Evolutionary conservation across 2,797 vertebrate species (phyloP).

Genomic region (Chromobotia macracanthus): DNA sequence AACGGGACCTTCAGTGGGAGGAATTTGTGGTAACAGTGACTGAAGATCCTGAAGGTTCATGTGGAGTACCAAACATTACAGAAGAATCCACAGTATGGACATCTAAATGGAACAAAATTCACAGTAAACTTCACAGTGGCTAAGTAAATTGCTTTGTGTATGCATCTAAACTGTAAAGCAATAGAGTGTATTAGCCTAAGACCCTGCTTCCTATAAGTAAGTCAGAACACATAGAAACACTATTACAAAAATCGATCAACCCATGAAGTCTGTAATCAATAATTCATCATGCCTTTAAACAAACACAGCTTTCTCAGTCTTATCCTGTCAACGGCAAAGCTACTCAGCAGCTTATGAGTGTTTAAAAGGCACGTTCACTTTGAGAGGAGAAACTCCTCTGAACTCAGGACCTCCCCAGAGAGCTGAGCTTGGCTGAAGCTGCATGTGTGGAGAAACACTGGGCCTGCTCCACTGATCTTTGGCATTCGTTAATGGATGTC

Average conservation of each 20-base stretch:
- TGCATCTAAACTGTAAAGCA: not conserved
- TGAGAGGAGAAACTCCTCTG: slow-evolving; percentile 26
- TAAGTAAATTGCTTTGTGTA: not conserved
- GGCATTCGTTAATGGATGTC: slow-evolving; percentile 49
- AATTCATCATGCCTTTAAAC: slow-evolving; percentile 39
- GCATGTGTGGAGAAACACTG: slow-evolving; percentile 3
- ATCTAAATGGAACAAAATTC: not conserved
- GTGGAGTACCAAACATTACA: not conserved
- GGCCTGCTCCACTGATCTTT: slow-evolving; percentile 38
- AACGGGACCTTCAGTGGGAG: not conserved
- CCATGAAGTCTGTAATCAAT: slow-evolving; percentile 16
- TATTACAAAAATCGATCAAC: slow-evolving; percentile 30
- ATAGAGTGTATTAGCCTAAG: not conserved
- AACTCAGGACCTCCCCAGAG: slow-evolving; percentile 30
- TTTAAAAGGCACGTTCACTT: slow-evolving; percentile 25
- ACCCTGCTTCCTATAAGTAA: not conserved
- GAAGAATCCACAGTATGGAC: not conserved
- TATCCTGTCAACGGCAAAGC: slow-evolving; percentile 14
- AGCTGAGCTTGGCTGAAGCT: slow-evolving; percentile 18
- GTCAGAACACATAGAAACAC: not conserved
- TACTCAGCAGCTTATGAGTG: slow-evolving; percentile 9
- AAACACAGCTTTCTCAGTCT: slow-evolving; percentile 6
- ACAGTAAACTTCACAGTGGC: slow-evolving; percentile 2
- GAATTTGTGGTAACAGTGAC: not conserved
- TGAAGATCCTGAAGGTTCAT: not conserved